Conservation (phyloP, 2,797 vertebrate species). For the Hybognathus amarus region DNA sequence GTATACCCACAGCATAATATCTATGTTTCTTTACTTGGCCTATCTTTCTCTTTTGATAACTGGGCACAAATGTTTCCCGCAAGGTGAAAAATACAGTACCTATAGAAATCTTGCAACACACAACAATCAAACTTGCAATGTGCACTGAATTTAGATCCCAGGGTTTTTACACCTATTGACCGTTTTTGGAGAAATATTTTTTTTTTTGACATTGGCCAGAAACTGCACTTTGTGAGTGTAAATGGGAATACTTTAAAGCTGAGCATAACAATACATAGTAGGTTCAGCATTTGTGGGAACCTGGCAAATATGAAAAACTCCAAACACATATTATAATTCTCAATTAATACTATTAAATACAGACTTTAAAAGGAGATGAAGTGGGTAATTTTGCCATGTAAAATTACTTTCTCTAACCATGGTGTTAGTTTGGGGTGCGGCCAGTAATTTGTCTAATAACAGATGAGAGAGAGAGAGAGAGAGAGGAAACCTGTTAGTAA, state of each 20-base stretch:
- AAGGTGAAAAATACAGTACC: background rate
- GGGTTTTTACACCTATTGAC: background rate
- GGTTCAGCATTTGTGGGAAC: background rate
- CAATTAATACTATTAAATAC: background rate
- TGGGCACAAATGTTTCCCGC: background rate
- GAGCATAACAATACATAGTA: background rate
- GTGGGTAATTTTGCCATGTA: background rate
- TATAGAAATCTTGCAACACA: background rate
- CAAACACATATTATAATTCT: background rate
- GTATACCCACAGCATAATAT: constrained; percentile 54
- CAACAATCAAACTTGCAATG: background rate
- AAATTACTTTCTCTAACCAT: background rate
- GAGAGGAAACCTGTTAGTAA: background rate
- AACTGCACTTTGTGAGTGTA: background rate
- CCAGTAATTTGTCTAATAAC: background rate
- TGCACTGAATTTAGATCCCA: background rate
- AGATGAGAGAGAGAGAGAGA: too few relatives aligned
- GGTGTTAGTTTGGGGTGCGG: background rate
- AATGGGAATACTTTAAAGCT: background rate
- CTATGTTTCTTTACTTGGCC: background rate
- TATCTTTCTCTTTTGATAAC: background rate
- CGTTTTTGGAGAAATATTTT: background rate
- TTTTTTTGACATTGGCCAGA: background rate
- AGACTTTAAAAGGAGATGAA: background rate
- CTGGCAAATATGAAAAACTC: background rate